phyloP scores from a whole-genome alignment of 2,113 vertebrate genomes.

The Pachyramphus minor region DNA sequence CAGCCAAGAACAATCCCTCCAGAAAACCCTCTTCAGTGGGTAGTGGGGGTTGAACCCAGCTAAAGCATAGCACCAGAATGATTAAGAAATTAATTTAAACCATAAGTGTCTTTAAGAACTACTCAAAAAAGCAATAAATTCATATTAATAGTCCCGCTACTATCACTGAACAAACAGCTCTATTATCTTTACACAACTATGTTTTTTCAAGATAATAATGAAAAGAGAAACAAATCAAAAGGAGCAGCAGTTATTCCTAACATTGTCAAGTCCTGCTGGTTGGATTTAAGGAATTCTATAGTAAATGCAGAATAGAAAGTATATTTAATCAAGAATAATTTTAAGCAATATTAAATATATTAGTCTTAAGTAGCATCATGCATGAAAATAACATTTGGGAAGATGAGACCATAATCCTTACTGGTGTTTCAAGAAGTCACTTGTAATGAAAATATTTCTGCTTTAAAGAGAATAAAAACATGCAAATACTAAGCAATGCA shows the following conservation, averaged over 20 bases:
- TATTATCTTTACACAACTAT: neutral
- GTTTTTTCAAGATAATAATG: neutral
- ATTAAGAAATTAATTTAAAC: neutral
- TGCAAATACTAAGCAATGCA: neutral
- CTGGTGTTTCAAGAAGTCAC: neutral
- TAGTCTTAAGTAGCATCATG: neutral
- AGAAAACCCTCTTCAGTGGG: neutral
- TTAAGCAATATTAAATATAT: neutral
- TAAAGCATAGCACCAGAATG: neutral
- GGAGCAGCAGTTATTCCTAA: neutral
- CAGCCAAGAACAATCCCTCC: neutral
- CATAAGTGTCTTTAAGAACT: neutral
- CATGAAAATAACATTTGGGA: neutral
- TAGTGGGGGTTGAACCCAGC: neutral
- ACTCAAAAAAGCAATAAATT: neutral
- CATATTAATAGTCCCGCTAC: neutral
- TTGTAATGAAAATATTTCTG: neutral
- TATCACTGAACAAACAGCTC: neutral
- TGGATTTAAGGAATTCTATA: neutral
- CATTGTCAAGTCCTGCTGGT: neutral
- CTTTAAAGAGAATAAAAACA: neutral
- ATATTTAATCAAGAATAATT: neutral
- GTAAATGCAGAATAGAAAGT: neutral
- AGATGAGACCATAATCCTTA: neutral
- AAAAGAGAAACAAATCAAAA: neutral